Evolutionary conservation across 1,140 invertebrate genomes (phyloP).

Genomic region (Thaumatotibia leucotreta): DNA sequence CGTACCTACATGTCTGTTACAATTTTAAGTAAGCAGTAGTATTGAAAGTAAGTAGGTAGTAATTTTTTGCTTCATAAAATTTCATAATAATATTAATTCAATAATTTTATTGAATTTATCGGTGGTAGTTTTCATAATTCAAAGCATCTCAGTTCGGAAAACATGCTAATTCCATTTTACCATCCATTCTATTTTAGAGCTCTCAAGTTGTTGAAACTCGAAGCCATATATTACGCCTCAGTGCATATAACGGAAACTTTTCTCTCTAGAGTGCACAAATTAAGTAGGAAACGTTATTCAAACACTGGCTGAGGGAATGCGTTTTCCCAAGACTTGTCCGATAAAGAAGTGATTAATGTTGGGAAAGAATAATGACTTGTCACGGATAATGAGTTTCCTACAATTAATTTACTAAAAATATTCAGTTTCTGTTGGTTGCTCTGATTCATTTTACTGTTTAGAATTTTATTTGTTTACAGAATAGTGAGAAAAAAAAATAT

Average conservation of each 20-base stretch:
- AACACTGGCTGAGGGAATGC: neutral
- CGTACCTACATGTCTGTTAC: too few relatives aligned
- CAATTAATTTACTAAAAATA: slow-evolving; percentile 12
- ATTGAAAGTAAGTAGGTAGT: too few relatives aligned
- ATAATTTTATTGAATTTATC: too few relatives aligned
- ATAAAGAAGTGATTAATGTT: slow-evolving; percentile 18
- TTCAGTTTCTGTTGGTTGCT: neutral
- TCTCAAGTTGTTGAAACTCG: slow-evolving; percentile 6
- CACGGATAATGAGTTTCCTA: slow-evolving; percentile 12
- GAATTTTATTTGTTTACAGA: too few relatives aligned
- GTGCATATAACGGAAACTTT: slow-evolving; percentile 12
- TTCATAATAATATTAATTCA: too few relatives aligned
- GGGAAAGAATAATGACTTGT: slow-evolving; percentile 14
- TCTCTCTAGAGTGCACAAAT: slow-evolving; percentile 14
- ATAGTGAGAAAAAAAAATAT: too few relatives aligned
- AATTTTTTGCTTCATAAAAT: too few relatives aligned
- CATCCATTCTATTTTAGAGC: neutral
- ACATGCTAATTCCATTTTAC: slow-evolving; percentile 5
- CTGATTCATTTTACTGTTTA: too few relatives aligned
- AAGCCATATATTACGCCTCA: slow-evolving; percentile 12
- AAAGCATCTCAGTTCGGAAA: neutral
- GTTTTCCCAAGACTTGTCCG: slow-evolving; percentile 1
- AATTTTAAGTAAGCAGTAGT: too few relatives aligned
- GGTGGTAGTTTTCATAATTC: neutral
- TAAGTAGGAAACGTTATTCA: slow-evolving; percentile 15